Percentiles rank a stretch among this genome's conserved stretches.
Evolutionary conservation across 2,888 invertebrate species (phyloP).

Genomic region (Leucophenga montana): DNA sequence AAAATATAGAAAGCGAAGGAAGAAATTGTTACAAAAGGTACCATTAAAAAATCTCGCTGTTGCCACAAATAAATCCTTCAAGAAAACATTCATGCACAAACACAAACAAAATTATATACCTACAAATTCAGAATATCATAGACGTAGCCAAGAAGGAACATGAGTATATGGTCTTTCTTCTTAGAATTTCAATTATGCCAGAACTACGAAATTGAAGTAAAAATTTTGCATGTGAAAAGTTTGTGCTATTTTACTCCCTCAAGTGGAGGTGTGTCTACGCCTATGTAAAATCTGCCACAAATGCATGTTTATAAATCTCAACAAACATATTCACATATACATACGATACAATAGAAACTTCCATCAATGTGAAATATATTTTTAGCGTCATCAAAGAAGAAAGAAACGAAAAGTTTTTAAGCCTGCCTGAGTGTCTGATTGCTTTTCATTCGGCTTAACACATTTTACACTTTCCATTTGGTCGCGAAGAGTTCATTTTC

Average conservation of each 20-base stretch:
- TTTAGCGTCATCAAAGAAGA: constrained; percentile 51
- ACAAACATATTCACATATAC: not conserved
- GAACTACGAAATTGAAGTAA: too few relatives aligned
- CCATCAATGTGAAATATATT: constrained; percentile 65
- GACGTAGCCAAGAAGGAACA: too few relatives aligned
- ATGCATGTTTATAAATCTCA: too few relatives aligned
- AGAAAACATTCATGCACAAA: constrained; percentile 39
- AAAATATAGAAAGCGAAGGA: constrained; percentile 32
- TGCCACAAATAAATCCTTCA: constrained; percentile 63
- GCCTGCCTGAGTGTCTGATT: constrained; percentile 10
- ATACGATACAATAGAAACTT: constrained; percentile 18
- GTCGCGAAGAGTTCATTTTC: too few relatives aligned
- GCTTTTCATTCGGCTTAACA: constrained; percentile 62
- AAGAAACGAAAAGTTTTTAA: constrained; percentile 47
- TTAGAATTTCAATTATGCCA: too few relatives aligned
- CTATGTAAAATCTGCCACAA: constrained; percentile 15
- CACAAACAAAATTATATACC: constrained; percentile 2
- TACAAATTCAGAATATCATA: too few relatives aligned
- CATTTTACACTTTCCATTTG: constrained; percentile 59
- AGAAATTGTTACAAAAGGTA: constrained; percentile 61
- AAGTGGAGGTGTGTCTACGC: constrained; percentile 46
- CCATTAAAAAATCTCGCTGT: constrained; percentile 65
- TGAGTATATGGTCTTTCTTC: not conserved
- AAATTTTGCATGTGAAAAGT: too few relatives aligned
- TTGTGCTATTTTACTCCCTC: not conserved